Base-by-base conservation (phyloP, 1,140 invertebrate genomes). In the Drosophila arizonae region DNA sequence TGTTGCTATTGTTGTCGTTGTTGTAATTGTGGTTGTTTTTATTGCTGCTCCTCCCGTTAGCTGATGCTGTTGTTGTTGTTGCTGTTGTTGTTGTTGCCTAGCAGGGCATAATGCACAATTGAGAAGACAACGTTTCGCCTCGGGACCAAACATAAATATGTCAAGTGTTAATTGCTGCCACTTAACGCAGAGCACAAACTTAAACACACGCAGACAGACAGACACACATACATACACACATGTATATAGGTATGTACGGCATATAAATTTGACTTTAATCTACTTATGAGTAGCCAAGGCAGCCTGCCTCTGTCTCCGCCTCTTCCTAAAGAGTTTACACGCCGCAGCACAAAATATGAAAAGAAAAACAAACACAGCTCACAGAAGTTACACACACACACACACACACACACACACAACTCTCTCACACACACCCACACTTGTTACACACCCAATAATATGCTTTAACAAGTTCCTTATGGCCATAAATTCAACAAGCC, bases 221-320 rank as follows among this genome's bases (percentile, higher is more conserved):
- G 48, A 64, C 10, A 54, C 10, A 69, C 51, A 64, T 8, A 50
- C 15, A 15, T 17, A 30, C 17, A 17, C 17, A 17, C 17, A 17
- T 8, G n/a, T 26, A 21, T 41, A 41, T 9, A 13, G 4, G 70
- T 72, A 65, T 63, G 54, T 30, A 30, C 63, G 57, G 45, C 73
- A 79, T 88, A 84, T 87, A 87, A 87, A 87, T 88, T 88, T 88
- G 84, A 88, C 84, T 87, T 88, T 88, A 88, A 88, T 88, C 84
- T 88, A 88, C 84, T 88, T 88, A 88, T 41, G 43, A 61, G 56
- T 46, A 33, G 55, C 69, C 65, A 63, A 74, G 65, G 57, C 76
- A 77, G 70, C 33, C 33, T 33, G 33, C 33, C 33, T 8, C 9
- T 33, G 33, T 9, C 33, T 33, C 33, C 6, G 33, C 33, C 33